A percentile compares a stretch with the other conserved stretches of the same genome.
phyloP scores from a whole-genome alignment of 2,113 vertebrate genomes.

The cat (Felis catus) region F.catus_Fca126_mat1.0 CM031417.1:124800001-124800500 shows the following conservation, averaged over 20 bases:
- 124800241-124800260: background rate
- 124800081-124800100: no score
- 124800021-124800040: no score
- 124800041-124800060: no score
- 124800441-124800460: conserved; percentile 31
- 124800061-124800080: no score
- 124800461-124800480: conserved; percentile 36
- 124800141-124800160: background rate
- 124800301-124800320: background rate
- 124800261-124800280: background rate
- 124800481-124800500: background rate
- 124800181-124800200: background rate
- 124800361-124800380: conserved; percentile 3
- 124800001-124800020: no score
- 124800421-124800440: conserved; percentile 47
- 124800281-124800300: background rate
- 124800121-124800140: no score
- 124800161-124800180: background rate
- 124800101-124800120: no score
- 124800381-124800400: conserved; percentile 13
- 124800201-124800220: background rate
- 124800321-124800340: background rate
- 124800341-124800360: background rate
- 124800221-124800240: background rate
- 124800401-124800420: conserved; percentile 28